Evolutionary conservation across 2,888 invertebrate species (phyloP).

Genomic region (Drosophila parthenogenetica): DNA sequence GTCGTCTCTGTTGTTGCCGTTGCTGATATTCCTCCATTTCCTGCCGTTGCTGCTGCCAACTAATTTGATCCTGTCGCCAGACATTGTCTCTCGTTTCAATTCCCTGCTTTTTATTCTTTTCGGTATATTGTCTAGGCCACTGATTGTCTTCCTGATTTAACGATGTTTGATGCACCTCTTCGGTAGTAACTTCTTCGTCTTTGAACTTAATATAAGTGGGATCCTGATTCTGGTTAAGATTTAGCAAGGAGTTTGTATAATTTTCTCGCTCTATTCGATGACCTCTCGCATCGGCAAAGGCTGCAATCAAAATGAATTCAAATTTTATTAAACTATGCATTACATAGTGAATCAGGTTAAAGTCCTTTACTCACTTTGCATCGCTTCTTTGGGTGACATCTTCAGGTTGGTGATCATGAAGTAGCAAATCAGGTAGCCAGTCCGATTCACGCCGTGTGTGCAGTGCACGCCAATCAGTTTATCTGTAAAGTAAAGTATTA

Average conservation of each 20-base stretch:
- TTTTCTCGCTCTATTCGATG: constrained; percentile 88
- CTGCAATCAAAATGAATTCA: constrained; percentile 83
- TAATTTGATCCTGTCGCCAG: constrained; percentile 20
- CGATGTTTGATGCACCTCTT: neutral
- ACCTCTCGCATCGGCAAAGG: constrained; percentile 88
- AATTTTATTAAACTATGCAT: neutral
- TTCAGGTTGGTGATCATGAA: constrained; percentile 89
- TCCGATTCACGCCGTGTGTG: constrained; percentile 92
- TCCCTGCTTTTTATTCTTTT: neutral
- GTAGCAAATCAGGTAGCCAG: constrained; percentile 91
- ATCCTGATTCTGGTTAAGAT: neutral
- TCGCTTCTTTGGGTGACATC: constrained; percentile 86
- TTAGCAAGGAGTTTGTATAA: constrained; percentile 83
- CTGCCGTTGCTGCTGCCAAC: constrained; percentile 5
- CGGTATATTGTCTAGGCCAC: neutral
- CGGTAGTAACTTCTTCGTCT: neutral
- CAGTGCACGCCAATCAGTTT: constrained; percentile 92
- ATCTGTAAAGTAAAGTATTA: constrained; percentile 86
- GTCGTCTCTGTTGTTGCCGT: neutral
- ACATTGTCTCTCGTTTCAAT: neutral
- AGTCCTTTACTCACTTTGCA: constrained; percentile 86
- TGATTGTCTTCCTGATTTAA: neutral
- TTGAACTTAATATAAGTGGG: no score
- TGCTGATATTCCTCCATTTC: neutral
- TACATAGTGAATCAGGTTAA: no score